Evolutionary conservation across 1,140 invertebrate species (phyloP).

Genomic region (Drosophila nannoptera): DNA sequence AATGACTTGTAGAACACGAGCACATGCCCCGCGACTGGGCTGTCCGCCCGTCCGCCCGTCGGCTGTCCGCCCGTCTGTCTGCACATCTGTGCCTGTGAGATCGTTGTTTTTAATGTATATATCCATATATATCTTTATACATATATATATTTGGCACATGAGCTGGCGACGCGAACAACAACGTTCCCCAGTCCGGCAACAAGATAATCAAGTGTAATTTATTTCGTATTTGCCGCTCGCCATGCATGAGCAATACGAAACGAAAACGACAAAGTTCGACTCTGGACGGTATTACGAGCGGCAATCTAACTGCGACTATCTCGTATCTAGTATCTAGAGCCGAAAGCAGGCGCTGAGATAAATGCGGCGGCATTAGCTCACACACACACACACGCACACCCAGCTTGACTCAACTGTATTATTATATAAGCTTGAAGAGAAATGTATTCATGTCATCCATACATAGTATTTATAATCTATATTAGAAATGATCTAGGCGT

Average conservation of each 20-base stretch:
- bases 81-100: slow-evolving; percentile 43
- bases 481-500: too few relatives aligned
- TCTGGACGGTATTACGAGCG: slow-evolving; percentile 36
- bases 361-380: slow-evolving; percentile 6
- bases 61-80: not conserved
- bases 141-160: slow-evolving; percentile 58
- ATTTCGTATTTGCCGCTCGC: slow-evolving; percentile 76
- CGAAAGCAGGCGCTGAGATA: slow-evolving; percentile 31
- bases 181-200: slow-evolving; percentile 57
- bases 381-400: slow-evolving; percentile 1
- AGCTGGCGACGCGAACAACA: slow-evolving; percentile 51
- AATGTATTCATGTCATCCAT: too few relatives aligned
- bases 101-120: too few relatives aligned
- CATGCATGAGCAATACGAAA: slow-evolving; percentile 62
- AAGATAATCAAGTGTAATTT: slow-evolving; percentile 79
- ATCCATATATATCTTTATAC: too few relatives aligned
- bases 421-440: too few relatives aligned
- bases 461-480: too few relatives aligned
- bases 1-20: slow-evolving; percentile 78
- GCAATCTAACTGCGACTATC: slow-evolving; percentile 10
- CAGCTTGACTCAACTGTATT: too few relatives aligned
- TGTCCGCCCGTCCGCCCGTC: not conserved
- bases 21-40: slow-evolving; percentile 38
- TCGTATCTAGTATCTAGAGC: slow-evolving; percentile 39
- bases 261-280: slow-evolving; percentile 29